Percentiles rank a stretch among this genome's conserved stretches.
phyloP scores from a whole-genome alignment of 2,888 invertebrate genomes.

The Pantelozetes paolii region DNA sequence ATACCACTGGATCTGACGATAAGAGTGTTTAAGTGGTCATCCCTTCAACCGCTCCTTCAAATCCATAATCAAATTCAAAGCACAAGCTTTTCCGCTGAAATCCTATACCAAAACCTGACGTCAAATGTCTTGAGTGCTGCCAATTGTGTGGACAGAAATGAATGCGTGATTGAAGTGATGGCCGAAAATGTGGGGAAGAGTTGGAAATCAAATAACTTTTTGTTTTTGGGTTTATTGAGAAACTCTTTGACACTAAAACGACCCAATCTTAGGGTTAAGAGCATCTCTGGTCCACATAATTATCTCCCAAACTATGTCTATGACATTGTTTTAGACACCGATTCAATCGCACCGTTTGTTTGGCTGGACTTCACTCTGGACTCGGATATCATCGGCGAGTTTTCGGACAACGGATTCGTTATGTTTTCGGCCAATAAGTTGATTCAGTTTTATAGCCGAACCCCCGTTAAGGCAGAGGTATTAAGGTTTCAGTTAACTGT shows the following conservation, averaged over 20 bases:
- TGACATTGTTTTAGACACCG: constrained; percentile 40
- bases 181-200: background rate
- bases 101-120: background rate
- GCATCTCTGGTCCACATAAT: constrained; percentile 44
- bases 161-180: constrained; percentile 24
- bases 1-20: constrained; percentile 36
- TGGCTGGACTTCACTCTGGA: constrained; percentile 53
- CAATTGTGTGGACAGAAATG: constrained; percentile 9
- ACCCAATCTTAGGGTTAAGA: constrained; percentile 47
- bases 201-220: constrained; percentile 23
- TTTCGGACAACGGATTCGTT: constrained; percentile 70
- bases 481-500: too few relatives aligned
- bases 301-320: constrained; percentile 26
- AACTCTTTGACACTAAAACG: background rate
- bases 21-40: constrained; percentile 46
- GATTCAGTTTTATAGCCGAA: too few relatives aligned
- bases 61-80: background rate
- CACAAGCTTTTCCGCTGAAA: background rate
- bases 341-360: constrained; percentile 63
- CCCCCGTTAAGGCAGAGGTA: too few relatives aligned
- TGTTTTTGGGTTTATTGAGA: constrained; percentile 9
- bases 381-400: constrained; percentile 58
- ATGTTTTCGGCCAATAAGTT: too few relatives aligned
- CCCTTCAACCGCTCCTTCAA: constrained; percentile 39
- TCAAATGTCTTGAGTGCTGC: constrained; percentile 6